Percentiles rank a stretch among this genome's conserved stretches.
These are phyloP conservation scores for Echinarachnius parma DNA, from an alignment of 53 echinoderm and acorn worm species.

Conservation along the genomic window DNA sequence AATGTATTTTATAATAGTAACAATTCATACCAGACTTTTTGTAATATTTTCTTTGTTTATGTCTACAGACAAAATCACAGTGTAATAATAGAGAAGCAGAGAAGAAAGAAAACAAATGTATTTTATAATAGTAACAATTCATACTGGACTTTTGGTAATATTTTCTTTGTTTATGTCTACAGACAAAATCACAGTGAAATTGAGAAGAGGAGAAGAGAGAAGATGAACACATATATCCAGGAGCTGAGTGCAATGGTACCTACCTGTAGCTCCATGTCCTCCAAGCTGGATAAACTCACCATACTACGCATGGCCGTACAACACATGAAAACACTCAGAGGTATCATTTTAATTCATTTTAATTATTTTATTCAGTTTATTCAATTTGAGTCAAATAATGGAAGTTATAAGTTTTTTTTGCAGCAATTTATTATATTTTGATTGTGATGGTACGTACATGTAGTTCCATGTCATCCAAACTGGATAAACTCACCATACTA, in stretches of 20 bases:
- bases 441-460: conserved; percentile 81
- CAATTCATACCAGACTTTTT: no score
- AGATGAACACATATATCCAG: conserved; percentile 92
- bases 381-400: no score
- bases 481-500: conserved; percentile 89
- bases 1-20: no score
- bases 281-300: conserved; percentile 87
- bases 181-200: conserved; percentile 96
- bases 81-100: no score
- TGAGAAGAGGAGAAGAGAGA: conserved; percentile 85
- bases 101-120: no score
- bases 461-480: conserved; percentile 80
- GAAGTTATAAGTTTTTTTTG: background rate
- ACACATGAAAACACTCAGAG: conserved; percentile 84
- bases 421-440: conserved; percentile 14
- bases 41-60: no score
- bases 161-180: background rate
- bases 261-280: conserved; percentile 82
- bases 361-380: no score
- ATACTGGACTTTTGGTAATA: no score
- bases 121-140: no score
- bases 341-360: no score
- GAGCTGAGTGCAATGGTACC: conserved; percentile 84
- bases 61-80: no score
- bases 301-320: conserved; percentile 91